Percentiles rank a stretch among this genome's conserved stretches.
Evolutionary conservation across 1,140 invertebrate species (phyloP).

Genomic region (Olivierus martensii): DNA sequence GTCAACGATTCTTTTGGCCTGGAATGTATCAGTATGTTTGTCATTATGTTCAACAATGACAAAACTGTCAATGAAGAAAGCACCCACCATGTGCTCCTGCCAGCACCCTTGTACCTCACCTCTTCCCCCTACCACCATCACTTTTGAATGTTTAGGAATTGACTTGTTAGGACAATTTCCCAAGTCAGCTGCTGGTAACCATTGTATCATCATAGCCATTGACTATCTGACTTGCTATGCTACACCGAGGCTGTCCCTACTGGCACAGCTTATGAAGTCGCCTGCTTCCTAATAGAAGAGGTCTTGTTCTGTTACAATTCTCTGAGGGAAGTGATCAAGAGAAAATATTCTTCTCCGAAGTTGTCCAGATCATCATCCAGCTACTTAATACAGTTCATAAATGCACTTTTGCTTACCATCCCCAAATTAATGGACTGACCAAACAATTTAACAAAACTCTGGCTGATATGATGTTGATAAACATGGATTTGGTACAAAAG

Average conservation of each 20-base stretch:
- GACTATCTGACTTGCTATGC: conserved; percentile 2
- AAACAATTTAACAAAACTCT: conserved; percentile 19
- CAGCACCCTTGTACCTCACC: no score
- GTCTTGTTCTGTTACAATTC: conserved; percentile 15
- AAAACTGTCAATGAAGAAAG: no score
- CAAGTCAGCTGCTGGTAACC: not conserved
- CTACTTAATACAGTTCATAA: no score
- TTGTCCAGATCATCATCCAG: no score
- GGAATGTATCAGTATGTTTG: no score
- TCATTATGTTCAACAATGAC: no score
- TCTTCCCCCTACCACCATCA: not conserved
- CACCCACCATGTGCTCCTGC: no score
- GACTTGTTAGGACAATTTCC: not conserved
- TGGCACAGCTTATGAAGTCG: conserved; percentile 7
- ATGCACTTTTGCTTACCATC: not conserved
- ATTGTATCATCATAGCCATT: not conserved
- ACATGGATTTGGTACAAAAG: conserved; percentile 22
- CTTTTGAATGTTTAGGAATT: conserved; percentile 1
- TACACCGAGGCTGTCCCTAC: not conserved
- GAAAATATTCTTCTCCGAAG: no score
- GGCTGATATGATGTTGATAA: conserved; percentile 15
- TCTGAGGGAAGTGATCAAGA: conserved; percentile 15
- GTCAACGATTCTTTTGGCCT: no score
- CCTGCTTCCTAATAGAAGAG: conserved; percentile 19
- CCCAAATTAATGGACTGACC: conserved; percentile 17